Evolutionary conservation across 2,113 vertebrate species (phyloP), one percentile per base, ranked within the genome.

Genomic region (Lagopus leucura): DNA sequence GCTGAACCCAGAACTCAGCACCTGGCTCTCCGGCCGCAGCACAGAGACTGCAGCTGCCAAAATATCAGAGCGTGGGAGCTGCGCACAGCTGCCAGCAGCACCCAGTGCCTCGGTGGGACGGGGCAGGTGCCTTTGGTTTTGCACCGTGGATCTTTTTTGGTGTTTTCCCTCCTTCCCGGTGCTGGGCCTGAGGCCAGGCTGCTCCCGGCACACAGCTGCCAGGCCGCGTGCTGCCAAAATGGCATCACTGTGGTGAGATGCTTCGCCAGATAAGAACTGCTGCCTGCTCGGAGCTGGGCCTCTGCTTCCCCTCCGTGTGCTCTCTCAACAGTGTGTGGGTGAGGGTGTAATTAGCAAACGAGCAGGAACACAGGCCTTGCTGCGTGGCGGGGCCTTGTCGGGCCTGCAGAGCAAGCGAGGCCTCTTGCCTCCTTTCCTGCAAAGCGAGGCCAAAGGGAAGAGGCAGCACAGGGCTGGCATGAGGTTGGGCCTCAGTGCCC

Each of bases 121-220:
- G 54, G 69, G 65, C 87, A 93, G 79, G 74, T 86, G 89, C 89
- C 76, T 88, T 89, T 83, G 71, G 85, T 47, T 83, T 90, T 78
- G 65, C 64, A 67, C 78, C 91, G 82, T 8, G 67, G 52, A 80
- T 52, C 45, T 73, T 90, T 54, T 71, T 66, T 61, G 30, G 27
- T 34, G 32, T 16, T 11, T 3, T 2, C 0, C 0, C 8, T 11
- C 8, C 72, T 88, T 47, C 42, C 71, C 70, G 0, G 0, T 67
- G 47, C 77, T 83, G 22, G 65, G 28, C 58, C 6, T 0, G 88
- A 42, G 75, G 85, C 67, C 0, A 5, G 32, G 85, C 72, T 63
- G 71, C 63, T 87, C 82, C 85, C 75, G 27, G 22, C n/a, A 13
- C 11, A 2, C 71, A 85, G 91, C 89, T 85, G 94, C 95, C 79